phyloP scores from a whole-genome alignment of 92 coral and sea anemone genomes.

The Phenganax stokvisi region DNA sequence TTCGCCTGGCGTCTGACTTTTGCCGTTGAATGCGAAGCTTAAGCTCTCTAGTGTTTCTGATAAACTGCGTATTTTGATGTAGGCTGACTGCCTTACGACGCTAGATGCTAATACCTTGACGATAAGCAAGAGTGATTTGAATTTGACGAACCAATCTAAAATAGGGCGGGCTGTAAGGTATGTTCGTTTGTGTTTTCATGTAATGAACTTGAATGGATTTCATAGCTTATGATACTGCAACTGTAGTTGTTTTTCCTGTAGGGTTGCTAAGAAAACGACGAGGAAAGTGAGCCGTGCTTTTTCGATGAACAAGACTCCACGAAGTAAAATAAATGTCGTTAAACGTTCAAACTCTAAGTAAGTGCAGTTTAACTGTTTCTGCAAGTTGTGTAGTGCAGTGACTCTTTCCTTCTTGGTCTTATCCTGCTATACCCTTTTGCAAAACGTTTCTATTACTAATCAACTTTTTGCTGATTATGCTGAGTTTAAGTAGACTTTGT shows the following conservation, averaged over 20 bases:
- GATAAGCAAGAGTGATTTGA: constrained; percentile 80
- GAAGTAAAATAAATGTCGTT: constrained; percentile 54
- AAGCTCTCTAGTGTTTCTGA: neutral
- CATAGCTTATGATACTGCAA: neutral
- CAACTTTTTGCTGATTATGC: too few species aligned
- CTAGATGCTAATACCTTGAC: constrained; percentile 79
- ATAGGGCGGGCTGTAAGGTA: constrained; percentile 93
- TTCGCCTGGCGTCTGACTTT: too few species aligned
- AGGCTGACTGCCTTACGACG: constrained; percentile 86
- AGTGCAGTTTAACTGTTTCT: constrained; percentile 7
- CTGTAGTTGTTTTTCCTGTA: constrained; percentile 13
- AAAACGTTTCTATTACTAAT: too few species aligned
- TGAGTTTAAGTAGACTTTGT: too few species aligned
- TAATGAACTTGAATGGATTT: neutral
- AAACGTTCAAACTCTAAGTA: constrained; percentile 85
- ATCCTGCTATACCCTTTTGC: too few species aligned
- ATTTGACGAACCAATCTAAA: constrained; percentile 59
- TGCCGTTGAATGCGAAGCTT: neutral
- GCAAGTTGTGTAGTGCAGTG: neutral
- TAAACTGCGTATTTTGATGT: neutral
- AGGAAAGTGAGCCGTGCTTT: constrained; percentile 88
- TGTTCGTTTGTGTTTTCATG: neutral
- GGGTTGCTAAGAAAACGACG: constrained; percentile 91
- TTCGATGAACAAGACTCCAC: constrained; percentile 93
- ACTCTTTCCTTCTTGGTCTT: neutral